Conservation (phyloP, 2,113 vertebrate species). For the Embiotoca jacksoni region DNA sequence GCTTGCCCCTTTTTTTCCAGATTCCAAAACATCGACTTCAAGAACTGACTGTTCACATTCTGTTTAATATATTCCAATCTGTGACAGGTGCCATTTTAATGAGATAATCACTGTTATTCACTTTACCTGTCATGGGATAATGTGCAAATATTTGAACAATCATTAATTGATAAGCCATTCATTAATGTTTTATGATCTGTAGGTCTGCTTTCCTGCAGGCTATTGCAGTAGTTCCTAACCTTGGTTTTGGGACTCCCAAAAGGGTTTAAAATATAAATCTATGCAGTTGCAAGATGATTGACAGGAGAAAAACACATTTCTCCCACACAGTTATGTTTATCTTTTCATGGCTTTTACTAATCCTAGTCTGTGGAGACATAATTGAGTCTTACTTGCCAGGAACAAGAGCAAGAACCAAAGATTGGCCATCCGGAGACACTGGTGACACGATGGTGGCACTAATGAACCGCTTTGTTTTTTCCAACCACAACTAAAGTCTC, state of each 20-base stretch:
- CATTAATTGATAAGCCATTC: too few species aligned
- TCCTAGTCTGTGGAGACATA: not conserved
- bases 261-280: not conserved
- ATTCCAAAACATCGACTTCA: too few species aligned
- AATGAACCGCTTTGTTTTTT: too few species aligned
- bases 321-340: not conserved
- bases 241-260: not conserved
- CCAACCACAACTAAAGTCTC: too few species aligned
- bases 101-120: not conserved
- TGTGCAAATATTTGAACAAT: too few species aligned
- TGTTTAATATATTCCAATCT: too few species aligned
- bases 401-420: too few species aligned
- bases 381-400: not conserved
- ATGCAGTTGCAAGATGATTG: not conserved
- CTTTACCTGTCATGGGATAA: too few species aligned
- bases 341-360: not conserved
- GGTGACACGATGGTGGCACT: not conserved
- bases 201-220: not conserved
- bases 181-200: not conserved
- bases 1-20: too few species aligned
- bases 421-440: not conserved
- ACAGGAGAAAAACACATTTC: not conserved
- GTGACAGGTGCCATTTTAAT: not conserved
- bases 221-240: not conserved
- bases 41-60: too few species aligned